A percentile compares a stretch with the other conserved stretches of the same genome.
These are phyloP conservation scores for Troglohyphantes excavatus DNA, from an alignment of 2,888 invertebrate genomes.

Conservation along the genomic window DNA sequence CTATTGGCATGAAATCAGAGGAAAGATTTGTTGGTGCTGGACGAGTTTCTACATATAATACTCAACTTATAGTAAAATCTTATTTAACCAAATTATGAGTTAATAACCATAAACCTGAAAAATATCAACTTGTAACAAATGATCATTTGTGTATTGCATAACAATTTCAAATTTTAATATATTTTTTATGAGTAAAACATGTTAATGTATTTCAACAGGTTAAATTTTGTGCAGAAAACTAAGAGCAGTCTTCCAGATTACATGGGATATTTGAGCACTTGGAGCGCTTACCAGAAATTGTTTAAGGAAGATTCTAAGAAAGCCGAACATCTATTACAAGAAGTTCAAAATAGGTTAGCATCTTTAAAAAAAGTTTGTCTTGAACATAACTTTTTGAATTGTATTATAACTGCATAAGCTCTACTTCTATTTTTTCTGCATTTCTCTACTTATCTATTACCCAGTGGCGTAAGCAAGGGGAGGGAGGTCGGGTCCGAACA, in stretches of 20 bases:
- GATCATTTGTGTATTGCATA: not conserved
- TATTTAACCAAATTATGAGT: not conserved
- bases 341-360: constrained; percentile 44
- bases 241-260: constrained; percentile 52
- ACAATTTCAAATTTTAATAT: too few species aligned
- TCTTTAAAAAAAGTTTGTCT: not conserved
- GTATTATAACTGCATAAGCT: not conserved
- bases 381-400: not conserved
- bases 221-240: constrained; percentile 27
- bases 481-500: too few species aligned
- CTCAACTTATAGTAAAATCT: not conserved
- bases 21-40: too few species aligned
- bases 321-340: constrained; percentile 41
- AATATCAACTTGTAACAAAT: not conserved
- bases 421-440: not conserved
- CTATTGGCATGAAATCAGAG: too few species aligned
- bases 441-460: not conserved
- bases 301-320: constrained; percentile 43
- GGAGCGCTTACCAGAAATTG: constrained; percentile 78
- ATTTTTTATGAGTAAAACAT: not conserved
- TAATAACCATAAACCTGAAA: too few species aligned
- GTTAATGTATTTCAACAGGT: constrained; percentile 25
- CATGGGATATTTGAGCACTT: constrained; percentile 76
- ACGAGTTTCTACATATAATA: too few species aligned
- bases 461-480: too few species aligned